Percentiles rank a stretch among this genome's conserved stretches.
phyloP scores from a whole-genome alignment of 2,797 vertebrate species.

The Enteromius anoplus region DNA sequence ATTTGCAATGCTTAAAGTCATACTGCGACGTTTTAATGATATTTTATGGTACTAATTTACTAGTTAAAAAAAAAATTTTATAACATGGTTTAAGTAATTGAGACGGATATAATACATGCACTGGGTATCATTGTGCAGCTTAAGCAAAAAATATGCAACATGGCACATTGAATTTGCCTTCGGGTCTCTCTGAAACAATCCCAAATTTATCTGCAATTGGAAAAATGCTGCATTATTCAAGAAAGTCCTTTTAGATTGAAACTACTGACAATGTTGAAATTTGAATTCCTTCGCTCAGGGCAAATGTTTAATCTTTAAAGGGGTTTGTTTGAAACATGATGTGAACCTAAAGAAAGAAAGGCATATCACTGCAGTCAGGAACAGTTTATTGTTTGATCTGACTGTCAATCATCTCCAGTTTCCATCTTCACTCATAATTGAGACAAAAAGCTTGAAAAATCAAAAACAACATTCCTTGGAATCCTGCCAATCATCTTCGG shows the following conservation, averaged over 20 bases:
- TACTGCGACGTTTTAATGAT: background rate
- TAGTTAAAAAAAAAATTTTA: background rate
- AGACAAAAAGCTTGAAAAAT: slow-evolving; percentile 70
- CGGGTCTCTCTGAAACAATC: background rate
- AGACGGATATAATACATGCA: background rate
- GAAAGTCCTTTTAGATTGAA: background rate
- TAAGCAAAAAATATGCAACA: background rate
- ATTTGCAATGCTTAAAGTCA: slow-evolving; percentile 38
- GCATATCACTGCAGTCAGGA: background rate
- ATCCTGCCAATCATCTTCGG: slow-evolving; percentile 61
- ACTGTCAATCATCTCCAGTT: background rate
- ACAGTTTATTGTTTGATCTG: background rate
- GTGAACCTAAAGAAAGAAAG: background rate
- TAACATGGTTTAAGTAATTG: background rate
- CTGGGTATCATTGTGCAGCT: background rate
- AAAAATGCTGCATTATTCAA: background rate
- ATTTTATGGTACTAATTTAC: background rate
- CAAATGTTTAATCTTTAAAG: background rate
- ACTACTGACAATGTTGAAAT: background rate
- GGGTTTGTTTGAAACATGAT: background rate
- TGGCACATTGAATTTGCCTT: background rate
- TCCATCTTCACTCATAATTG: background rate
- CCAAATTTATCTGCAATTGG: background rate
- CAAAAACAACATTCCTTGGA: slow-evolving; percentile 64
- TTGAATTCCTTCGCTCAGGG: background rate